These are phyloP conservation scores for Drosophila grimshawi DNA, from an alignment of 1,140 invertebrate genomes.

Conservation along the genomic window DNA sequence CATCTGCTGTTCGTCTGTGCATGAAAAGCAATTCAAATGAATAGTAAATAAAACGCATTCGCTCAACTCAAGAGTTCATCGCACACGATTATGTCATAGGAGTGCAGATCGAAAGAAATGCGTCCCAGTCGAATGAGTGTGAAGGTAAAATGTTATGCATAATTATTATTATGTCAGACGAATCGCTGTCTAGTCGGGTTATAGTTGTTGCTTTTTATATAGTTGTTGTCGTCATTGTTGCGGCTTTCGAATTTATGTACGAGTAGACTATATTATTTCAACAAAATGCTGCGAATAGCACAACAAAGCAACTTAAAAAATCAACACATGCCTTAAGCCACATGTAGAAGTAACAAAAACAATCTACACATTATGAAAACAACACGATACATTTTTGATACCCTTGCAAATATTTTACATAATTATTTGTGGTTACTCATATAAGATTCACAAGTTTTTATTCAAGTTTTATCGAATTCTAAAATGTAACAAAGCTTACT, in stretches of 20 bases:
- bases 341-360: constrained; percentile 55
- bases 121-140: constrained; percentile 51
- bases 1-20: constrained; percentile 16
- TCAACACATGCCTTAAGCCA: constrained; percentile 1
- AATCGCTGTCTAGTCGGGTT: constrained; percentile 26
- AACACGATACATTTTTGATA: neutral
- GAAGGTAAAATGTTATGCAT: constrained; percentile 71
- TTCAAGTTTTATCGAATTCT: too few relatives aligned
- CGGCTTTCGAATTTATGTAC: constrained; percentile 64
- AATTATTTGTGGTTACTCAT: too few relatives aligned
- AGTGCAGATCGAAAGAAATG: constrained; percentile 25
- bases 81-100: constrained; percentile 62
- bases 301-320: constrained; percentile 27
- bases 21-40: constrained; percentile 17
- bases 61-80: constrained; percentile 39
- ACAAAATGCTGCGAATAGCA: constrained; percentile 35
- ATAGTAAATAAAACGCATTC: constrained; percentile 15
- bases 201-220: constrained; percentile 20
- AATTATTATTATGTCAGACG: constrained; percentile 79
- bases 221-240: constrained; percentile 31
- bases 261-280: constrained; percentile 47
- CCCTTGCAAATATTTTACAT: neutral
- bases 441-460: too few relatives aligned
- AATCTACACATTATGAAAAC: neutral
- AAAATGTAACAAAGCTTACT: too few relatives aligned